Conservation (phyloP, 2,113 vertebrate genomes). For the Pelobates fuscus region DNA sequence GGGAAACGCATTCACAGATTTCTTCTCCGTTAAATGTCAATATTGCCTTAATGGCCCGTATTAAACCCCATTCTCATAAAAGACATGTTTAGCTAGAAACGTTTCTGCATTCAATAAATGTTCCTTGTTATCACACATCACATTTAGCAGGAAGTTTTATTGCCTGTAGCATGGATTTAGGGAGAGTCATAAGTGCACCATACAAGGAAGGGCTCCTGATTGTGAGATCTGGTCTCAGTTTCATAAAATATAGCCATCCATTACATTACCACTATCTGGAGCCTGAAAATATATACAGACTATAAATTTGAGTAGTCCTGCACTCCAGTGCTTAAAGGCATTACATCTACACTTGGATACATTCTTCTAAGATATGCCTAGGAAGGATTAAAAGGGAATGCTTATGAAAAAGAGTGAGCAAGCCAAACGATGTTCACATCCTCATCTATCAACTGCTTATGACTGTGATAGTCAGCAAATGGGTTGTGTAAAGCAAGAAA, state of each 20-base stretch:
- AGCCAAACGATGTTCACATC: slow-evolving; percentile 56
- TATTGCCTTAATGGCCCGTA: slow-evolving; percentile 48
- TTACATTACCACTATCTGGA: slow-evolving; percentile 81
- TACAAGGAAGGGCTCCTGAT: slow-evolving; percentile 72
- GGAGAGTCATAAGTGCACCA: slow-evolving; percentile 64
- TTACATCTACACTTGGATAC: slow-evolving; percentile 58
- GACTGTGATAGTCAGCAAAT: slow-evolving; percentile 61
- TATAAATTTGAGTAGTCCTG: slow-evolving; percentile 76
- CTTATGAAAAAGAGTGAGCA: slow-evolving; percentile 50
- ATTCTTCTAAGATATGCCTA: slow-evolving; percentile 59
- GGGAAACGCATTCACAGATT: slow-evolving; percentile 57
- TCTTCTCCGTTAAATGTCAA: slow-evolving; percentile 50
- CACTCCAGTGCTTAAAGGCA: slow-evolving; percentile 61
- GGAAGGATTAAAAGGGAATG: slow-evolving; percentile 55
- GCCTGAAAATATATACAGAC: slow-evolving; percentile 88
- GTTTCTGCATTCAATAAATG: slow-evolving; percentile 67
- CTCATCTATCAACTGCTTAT: slow-evolving; percentile 66
- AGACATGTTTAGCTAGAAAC: slow-evolving; percentile 57
- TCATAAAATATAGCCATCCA: slow-evolving; percentile 74
- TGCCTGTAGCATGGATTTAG: slow-evolving; percentile 61
- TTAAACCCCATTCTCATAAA: slow-evolving; percentile 61
- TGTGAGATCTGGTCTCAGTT: slow-evolving; percentile 62
- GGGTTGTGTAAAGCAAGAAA: slow-evolving; percentile 57
- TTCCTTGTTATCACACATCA: slow-evolving; percentile 59
- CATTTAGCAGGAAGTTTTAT: slow-evolving; percentile 64